Percentiles rank a stretch among this genome's conserved stretches.
phyloP scores from a whole-genome alignment of 2,797 vertebrate species.

The Pachyuromys duprasi region DNA sequence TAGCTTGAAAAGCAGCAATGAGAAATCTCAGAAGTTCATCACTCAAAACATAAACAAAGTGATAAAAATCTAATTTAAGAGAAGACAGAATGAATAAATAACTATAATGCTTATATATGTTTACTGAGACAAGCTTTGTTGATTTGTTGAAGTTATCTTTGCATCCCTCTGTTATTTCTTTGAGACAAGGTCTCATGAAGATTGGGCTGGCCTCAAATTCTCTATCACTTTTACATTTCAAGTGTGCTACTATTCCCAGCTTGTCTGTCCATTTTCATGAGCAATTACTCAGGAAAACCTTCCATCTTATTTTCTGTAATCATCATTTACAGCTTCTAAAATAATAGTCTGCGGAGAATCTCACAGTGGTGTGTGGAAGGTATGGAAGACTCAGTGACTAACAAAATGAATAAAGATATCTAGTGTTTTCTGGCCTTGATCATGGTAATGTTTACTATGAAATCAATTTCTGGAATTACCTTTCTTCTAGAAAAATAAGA shows the following conservation, averaged over 20 bases:
- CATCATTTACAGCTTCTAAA: background rate
- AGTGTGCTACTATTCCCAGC: background rate
- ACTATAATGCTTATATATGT: background rate
- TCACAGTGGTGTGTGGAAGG: background rate
- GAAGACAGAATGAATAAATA: background rate
- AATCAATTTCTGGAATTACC: background rate
- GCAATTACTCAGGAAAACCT: background rate
- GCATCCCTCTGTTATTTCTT: background rate
- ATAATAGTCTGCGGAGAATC: background rate
- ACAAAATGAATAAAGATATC: background rate
- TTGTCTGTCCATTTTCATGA: background rate
- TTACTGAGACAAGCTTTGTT: background rate
- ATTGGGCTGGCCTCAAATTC: background rate
- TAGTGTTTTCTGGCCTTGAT: background rate
- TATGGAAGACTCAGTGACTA: background rate
- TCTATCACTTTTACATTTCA: background rate
- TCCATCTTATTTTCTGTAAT: background rate
- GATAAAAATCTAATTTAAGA: background rate
- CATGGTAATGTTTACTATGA: background rate
- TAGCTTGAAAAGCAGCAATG: constrained; percentile 15
- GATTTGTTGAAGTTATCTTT: background rate
- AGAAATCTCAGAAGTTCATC: background rate
- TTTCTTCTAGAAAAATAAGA: constrained; percentile 26
- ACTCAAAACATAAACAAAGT: background rate
- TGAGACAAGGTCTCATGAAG: background rate